phyloP scores from a whole-genome alignment of 2,888 invertebrate genomes.

The Busseola fusca region DNA sequence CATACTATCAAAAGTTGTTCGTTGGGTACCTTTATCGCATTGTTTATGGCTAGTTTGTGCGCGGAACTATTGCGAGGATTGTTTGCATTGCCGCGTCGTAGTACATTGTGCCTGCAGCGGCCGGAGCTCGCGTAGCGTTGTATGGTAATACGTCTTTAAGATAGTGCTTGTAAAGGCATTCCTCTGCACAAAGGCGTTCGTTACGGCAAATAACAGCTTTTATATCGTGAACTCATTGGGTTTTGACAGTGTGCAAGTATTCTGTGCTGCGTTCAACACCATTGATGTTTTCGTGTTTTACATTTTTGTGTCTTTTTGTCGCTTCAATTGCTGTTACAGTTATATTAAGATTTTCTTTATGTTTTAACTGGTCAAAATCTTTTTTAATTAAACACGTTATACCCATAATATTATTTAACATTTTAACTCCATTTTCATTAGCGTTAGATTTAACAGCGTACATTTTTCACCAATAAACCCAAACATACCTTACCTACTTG shows the following conservation, averaged over 20 bases:
- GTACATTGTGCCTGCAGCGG: conserved; percentile 45
- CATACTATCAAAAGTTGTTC: conserved; percentile 66
- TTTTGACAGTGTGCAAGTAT: conserved; percentile 66
- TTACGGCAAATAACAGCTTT: conserved; percentile 74
- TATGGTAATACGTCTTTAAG: conserved; percentile 66
- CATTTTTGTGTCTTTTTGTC: conserved; percentile 27
- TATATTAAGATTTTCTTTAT: not conserved
- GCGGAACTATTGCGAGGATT: conserved; percentile 58
- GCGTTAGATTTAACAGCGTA: conserved; percentile 20
- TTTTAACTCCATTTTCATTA: conserved; percentile 16
- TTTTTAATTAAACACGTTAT: not conserved
- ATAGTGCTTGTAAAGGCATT: conserved; percentile 65
- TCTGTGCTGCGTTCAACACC: conserved; percentile 49
- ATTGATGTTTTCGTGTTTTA: conserved; percentile 42
- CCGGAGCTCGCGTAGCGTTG: conserved; percentile 62
- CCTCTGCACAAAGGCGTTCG: conserved; percentile 72
- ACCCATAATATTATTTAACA: not conserved
- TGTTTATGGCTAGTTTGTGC: conserved; percentile 63
- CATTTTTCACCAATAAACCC: conserved; percentile 51
- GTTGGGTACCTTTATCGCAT: conserved; percentile 64
- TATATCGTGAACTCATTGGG: conserved; percentile 67
- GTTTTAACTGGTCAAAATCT: not conserved
- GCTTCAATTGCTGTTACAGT: conserved; percentile 7
- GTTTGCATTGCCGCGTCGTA: conserved; percentile 64
- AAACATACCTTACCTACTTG: conserved; percentile 35